phyloP scores from a whole-genome alignment of 2,797 vertebrate genomes.

The Clarias platycephalus region DNA sequence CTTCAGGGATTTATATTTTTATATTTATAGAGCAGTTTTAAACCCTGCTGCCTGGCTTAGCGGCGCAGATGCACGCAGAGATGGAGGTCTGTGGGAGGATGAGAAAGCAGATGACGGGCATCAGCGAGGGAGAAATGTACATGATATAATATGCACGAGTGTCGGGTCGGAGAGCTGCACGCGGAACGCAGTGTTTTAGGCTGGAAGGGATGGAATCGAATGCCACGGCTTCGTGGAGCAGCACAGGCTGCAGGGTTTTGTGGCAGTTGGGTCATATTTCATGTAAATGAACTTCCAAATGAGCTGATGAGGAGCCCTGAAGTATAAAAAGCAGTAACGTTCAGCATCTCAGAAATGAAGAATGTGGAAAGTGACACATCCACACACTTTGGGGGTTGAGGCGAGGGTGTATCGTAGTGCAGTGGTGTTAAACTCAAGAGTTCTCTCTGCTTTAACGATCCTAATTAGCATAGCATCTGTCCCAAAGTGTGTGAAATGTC shows the following conservation, averaged over 20 bases:
- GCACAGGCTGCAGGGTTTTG: background rate
- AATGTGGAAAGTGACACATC: background rate
- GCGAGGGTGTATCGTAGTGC: background rate
- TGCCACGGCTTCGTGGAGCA: background rate
- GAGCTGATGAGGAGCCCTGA: background rate
- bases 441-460: background rate
- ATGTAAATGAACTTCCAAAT: background rate
- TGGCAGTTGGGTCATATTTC: background rate
- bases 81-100: constrained; percentile 25
- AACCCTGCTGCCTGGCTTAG: constrained; percentile 74
- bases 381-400: background rate
- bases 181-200: background rate
- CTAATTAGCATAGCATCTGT: background rate
- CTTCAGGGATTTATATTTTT: constrained; percentile 59
- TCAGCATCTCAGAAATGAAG: background rate
- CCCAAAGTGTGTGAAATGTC: background rate
- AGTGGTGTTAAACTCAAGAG: background rate
- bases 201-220: background rate
- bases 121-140: constrained; percentile 9
- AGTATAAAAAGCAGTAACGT: background rate
- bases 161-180: background rate
- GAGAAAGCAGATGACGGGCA: constrained; percentile 29
- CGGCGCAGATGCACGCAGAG: constrained; percentile 51
- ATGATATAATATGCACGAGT: background rate
- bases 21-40: constrained; percentile 78